Evolutionary conservation across 2,888 invertebrate species (phyloP).

Genomic region (Dryobotodes eremita): DNA sequence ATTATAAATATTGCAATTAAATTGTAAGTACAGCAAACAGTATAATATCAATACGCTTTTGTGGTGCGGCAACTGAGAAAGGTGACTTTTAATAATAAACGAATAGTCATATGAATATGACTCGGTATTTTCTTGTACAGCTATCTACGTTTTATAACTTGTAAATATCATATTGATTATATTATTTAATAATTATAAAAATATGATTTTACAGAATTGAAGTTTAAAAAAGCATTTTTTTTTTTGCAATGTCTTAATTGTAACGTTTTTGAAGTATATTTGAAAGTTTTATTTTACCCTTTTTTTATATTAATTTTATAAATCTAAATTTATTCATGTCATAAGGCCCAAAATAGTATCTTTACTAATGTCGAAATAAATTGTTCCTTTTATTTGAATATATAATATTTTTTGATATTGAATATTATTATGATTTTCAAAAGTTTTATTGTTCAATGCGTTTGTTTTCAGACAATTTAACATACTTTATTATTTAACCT

Average conservation of each 20-base stretch:
- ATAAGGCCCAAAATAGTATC: conserved; percentile 36
- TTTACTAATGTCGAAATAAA: background rate
- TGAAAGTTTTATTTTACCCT: conserved; percentile 40
- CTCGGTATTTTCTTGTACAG: conserved; percentile 37
- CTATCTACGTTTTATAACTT: conserved; percentile 20
- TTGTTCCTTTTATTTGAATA: background rate
- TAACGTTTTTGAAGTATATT: conserved; percentile 22
- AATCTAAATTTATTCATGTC: conserved; percentile 46
- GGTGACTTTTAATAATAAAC: conserved; percentile 28
- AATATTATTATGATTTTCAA: too few relatives aligned
- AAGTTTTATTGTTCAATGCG: background rate
- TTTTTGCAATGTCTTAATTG: conserved; percentile 17
- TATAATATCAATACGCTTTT: conserved; percentile 62
- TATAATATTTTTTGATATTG: too few relatives aligned
- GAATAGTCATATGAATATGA: conserved; percentile 7
- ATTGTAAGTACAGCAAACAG: conserved; percentile 63
- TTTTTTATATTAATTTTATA: conserved; percentile 55
- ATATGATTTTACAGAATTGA: conserved; percentile 22
- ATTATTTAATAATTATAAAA: background rate
- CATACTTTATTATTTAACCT: background rate
- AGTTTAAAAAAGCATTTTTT: conserved; percentile 11
- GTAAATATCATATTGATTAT: conserved; percentile 29
- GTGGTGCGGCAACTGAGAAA: conserved; percentile 67
- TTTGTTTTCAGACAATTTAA: background rate
- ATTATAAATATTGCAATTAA: conserved; percentile 41